Base-by-base conservation (phyloP, 2,797 vertebrate genomes). In the Melanotaenia parkinsoni region DNA sequence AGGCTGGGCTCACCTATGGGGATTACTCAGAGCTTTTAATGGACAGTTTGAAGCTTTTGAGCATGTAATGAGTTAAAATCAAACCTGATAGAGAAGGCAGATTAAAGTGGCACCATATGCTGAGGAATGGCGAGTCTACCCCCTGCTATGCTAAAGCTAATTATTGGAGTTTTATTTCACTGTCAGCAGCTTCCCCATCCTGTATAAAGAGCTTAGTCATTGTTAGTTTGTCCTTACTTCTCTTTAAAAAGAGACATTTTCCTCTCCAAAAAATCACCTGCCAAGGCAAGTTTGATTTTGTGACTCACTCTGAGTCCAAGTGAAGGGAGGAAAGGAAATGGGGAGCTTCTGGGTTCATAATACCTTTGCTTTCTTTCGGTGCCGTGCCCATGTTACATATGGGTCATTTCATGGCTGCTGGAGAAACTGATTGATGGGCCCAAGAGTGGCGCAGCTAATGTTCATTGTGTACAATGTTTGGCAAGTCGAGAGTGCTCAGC, bases 351-450 rank as follows among this genome's bases (percentile, higher is more conserved):
- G 63, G 74, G 63, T 68, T 61, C 65, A 67, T 66, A 57, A 79
- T 79, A 57, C 51, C 58, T 57, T 77, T 77, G 63, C 72, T 87
- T 82, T 80, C 53, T 67, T 57, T 70, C 53, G 57, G 72, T 56
- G 61, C 28, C 66, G 50, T 47, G 64, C 70, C 61, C 28, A 10
- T 72, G 79, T 70, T 35, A 51, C 88, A 83, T 67, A 69, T 64
- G 84, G 70, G 80, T 86, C 79, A 87, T 90, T 92, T 91, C 86
- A 89, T 85, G 87, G 85, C 74, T 88, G 82, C 77, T 70, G 79
- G 72, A 83, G 83, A 78, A 58, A 79, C 81, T 76, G 88, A 91
- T 90, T 91, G 87, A 92, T 88, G 83, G 70, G 62, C 75, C 63
- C 63, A 79, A 54, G 72, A 79, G 65, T 37, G 37, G 54, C 40